Percentiles rank a stretch among this genome's conserved stretches.
Conservation (phyloP, 2,797 vertebrate species). For the Smutsia gigantea region DNA sequence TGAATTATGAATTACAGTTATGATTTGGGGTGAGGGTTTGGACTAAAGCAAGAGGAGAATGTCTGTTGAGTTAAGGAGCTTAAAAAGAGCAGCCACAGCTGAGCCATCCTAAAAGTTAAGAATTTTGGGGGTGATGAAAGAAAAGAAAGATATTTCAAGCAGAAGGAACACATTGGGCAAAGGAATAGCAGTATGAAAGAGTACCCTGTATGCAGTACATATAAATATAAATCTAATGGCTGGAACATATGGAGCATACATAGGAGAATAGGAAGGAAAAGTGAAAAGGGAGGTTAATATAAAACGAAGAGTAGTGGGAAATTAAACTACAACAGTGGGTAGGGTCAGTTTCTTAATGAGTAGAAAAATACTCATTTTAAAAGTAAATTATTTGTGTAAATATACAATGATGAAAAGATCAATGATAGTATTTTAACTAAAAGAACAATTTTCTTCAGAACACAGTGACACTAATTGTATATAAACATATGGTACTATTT, state of each 20-base stretch:
- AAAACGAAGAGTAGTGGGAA: background rate
- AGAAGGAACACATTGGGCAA: conserved; percentile 19
- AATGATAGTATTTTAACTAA: background rate
- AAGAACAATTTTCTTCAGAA: conserved; percentile 29
- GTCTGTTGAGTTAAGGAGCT: background rate
- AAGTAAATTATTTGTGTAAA: conserved; percentile 8
- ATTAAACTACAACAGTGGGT: background rate
- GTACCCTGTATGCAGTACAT: background rate
- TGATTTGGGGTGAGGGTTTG: background rate
- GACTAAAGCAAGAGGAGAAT: background rate
- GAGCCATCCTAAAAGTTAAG: background rate
- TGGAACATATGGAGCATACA: background rate
- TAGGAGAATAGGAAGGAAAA: background rate
- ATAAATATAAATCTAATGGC: background rate
- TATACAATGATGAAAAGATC: background rate
- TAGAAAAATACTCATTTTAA: background rate
- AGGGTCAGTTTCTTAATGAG: background rate
- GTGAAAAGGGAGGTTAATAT: background rate
- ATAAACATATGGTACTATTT: background rate
- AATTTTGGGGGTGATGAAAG: background rate
- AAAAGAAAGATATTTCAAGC: background rate
- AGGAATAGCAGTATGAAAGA: background rate
- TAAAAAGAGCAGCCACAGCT: background rate
- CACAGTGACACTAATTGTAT: background rate
- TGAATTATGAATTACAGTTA: background rate